Evolutionary conservation across 1,140 invertebrate genomes (phyloP).

Genomic region (Mya arenaria): DNA sequence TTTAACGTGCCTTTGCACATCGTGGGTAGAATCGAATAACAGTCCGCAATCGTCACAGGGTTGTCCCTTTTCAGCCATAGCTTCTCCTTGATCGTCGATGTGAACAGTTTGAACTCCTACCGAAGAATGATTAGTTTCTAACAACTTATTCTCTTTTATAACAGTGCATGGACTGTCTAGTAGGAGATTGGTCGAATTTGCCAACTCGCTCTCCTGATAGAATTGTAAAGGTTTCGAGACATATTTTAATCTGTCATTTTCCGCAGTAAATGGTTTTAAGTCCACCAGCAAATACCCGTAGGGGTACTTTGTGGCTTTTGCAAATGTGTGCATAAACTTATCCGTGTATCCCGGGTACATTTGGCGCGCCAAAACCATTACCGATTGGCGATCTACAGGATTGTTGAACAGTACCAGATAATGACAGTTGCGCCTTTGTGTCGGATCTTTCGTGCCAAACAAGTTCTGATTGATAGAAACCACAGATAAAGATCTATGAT

Average conservation of each 20-base stretch:
- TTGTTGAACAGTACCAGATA: conserved; percentile 31
- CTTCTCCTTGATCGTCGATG: neutral
- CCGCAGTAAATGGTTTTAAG: neutral
- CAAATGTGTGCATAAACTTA: conserved; percentile 8
- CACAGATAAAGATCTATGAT: conserved; percentile 29
- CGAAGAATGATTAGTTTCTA: neutral
- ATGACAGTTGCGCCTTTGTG: conserved; percentile 34
- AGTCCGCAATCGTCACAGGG: conserved; percentile 11
- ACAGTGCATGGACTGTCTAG: neutral
- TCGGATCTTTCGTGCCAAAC: conserved; percentile 35
- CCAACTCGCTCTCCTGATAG: neutral
- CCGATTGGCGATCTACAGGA: conserved; percentile 10
- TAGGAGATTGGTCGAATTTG: too few species aligned
- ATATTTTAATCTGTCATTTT: neutral
- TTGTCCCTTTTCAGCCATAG: neutral
- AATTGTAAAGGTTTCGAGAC: neutral
- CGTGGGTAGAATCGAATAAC: neutral
- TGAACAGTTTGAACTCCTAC: conserved; percentile 10
- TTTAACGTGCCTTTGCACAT: conserved; percentile 11
- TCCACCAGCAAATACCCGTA: conserved; percentile 6
- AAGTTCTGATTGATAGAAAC: conserved; percentile 30
- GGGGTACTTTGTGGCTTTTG: conserved; percentile 12
- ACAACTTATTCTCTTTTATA: neutral
- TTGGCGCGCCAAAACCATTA: conserved; percentile 31
- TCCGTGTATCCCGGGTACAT: conserved; percentile 36